Conservation (phyloP, 2,113 vertebrate genomes). For the Grammomys surdaster region DNA sequence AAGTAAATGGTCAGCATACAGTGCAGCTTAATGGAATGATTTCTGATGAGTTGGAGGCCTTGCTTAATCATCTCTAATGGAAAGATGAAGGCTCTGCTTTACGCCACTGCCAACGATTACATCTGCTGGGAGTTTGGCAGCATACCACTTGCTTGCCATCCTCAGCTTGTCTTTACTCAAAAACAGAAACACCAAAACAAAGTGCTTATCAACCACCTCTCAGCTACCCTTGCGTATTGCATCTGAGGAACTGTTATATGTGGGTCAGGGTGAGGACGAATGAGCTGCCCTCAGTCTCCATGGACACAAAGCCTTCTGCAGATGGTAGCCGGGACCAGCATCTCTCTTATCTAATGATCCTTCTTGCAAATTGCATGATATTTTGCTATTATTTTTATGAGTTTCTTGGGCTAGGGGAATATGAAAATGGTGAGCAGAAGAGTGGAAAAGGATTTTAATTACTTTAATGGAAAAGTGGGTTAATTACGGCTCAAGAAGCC, state of each 20-base stretch:
- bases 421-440: neutral
- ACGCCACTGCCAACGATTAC: neutral
- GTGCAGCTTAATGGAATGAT: conserved; percentile 3
- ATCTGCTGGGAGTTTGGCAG: conserved; percentile 31
- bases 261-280: neutral
- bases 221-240: neutral
- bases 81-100: conserved; percentile 31
- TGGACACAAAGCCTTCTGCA: neutral
- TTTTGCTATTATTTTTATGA: conserved; percentile 16
- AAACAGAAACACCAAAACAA: conserved; percentile 28
- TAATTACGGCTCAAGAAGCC: conserved; percentile 18
- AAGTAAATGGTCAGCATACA: conserved; percentile 68
- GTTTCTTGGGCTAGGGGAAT: neutral
- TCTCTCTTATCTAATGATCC: neutral
- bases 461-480: conserved; percentile 23
- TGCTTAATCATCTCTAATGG: conserved; percentile 62
- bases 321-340: neutral
- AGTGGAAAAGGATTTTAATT: neutral
- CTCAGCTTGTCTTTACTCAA: neutral
- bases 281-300: neutral
- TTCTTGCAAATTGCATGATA: neutral
- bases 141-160: neutral
- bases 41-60: conserved; percentile 74
- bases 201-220: neutral
- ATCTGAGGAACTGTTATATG: neutral